Evolutionary conservation across 2,888 invertebrate genomes (phyloP).

Genomic region (Polydesmus complanatus): DNA sequence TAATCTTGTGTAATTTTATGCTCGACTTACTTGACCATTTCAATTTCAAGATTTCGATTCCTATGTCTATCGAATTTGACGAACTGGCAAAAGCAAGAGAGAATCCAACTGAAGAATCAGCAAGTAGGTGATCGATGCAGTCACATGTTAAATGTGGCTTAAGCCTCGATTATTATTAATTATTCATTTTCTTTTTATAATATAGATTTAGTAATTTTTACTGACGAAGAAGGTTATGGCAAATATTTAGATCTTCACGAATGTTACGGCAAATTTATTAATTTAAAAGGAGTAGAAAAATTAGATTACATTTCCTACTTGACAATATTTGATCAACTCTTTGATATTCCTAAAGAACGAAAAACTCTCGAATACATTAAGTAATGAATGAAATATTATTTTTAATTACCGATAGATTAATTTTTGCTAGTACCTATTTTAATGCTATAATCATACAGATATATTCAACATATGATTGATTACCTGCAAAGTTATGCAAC

Average conservation of each 20-base stretch:
- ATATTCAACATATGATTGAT: slow-evolving; percentile 64
- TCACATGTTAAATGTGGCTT: neutral
- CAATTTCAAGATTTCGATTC: slow-evolving; percentile 60
- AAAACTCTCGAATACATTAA: slow-evolving; percentile 45
- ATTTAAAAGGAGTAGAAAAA: slow-evolving; percentile 84
- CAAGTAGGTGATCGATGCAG: slow-evolving; percentile 41
- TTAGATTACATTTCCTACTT: slow-evolving; percentile 91
- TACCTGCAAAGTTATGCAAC: slow-evolving; percentile 71
- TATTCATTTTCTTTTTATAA: slow-evolving; percentile 1
- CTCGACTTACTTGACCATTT: neutral
- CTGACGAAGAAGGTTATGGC: slow-evolving; percentile 98
- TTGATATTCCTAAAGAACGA: slow-evolving; percentile 68
- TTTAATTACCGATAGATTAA: too few relatives aligned
- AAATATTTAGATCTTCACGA: slow-evolving; percentile 94
- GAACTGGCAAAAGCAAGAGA: slow-evolving; percentile 78
- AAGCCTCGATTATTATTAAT: neutral
- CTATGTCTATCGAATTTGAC: slow-evolving; percentile 96
- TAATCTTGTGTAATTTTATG: neutral
- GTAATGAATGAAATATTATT: slow-evolving; percentile 73
- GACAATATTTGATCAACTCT: slow-evolving; percentile 84
- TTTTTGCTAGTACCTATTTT: neutral
- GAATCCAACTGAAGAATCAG: slow-evolving; percentile 72
- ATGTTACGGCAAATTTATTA: slow-evolving; percentile 89
- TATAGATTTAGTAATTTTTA: slow-evolving; percentile 74
- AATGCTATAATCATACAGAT: slow-evolving; percentile 33